These are phyloP conservation scores for Picus viridis DNA, from an alignment of 2,797 vertebrate genomes.

Conservation along the genomic window DNA sequence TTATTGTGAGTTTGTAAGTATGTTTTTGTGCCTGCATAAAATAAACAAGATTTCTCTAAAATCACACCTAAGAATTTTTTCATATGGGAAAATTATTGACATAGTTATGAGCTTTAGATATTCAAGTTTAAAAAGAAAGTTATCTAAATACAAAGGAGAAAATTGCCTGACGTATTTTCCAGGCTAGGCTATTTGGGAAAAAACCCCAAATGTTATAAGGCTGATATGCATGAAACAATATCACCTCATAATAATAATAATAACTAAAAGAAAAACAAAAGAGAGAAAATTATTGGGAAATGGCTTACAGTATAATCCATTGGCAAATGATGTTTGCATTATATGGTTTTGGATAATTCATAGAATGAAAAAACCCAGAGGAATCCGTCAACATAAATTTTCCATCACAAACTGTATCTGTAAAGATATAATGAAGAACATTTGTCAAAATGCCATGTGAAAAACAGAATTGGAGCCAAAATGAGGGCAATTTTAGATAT, in stretches of 20 bases:
- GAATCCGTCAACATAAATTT: constrained; percentile 84
- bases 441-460: constrained; percentile 1
- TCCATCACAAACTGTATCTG: constrained; percentile 89
- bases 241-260: neutral
- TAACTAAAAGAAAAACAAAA: neutral
- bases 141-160: neutral
- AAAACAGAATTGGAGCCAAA: neutral
- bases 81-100: neutral
- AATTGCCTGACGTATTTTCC: neutral
- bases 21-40: neutral
- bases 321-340: constrained; percentile 77
- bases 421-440: constrained; percentile 57
- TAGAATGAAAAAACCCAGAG: constrained; percentile 85
- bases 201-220: neutral
- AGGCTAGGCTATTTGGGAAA: neutral
- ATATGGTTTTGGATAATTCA: constrained; percentile 77
- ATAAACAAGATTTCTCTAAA: neutral
- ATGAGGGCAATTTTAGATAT: neutral
- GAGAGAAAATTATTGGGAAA: neutral
- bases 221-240: neutral
- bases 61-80: neutral
- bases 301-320: constrained; percentile 89
- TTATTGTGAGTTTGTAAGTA: neutral
- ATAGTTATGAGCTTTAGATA: neutral
- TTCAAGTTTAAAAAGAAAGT: neutral